A percentile compares a stretch with the other conserved stretches of the same genome.
Conservation (phyloP, 2,888 invertebrate species). For the Lissocephala sabroskyi region DNA sequence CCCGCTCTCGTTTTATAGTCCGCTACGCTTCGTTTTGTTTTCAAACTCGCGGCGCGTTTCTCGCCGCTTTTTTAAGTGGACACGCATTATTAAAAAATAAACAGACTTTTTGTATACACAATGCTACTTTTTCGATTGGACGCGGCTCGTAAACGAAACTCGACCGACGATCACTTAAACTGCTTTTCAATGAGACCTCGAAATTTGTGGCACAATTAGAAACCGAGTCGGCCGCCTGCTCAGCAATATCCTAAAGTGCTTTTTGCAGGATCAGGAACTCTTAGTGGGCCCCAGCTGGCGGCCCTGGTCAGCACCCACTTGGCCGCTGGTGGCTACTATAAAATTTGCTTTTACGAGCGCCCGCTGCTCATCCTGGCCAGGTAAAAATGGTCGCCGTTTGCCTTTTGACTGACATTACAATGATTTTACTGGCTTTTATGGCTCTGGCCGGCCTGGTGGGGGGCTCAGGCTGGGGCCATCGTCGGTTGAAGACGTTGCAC, state of each 20-base stretch:
- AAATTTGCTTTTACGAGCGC: slow-evolving; percentile 55
- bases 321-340: slow-evolving; percentile 35
- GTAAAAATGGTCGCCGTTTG: slow-evolving; percentile 25
- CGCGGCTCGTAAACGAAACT: too few relatives aligned
- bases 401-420: slow-evolving; percentile 54
- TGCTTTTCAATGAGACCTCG: slow-evolving; percentile 31
- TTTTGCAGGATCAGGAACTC: slow-evolving; percentile 8
- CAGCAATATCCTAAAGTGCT: background rate
- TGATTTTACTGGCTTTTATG: slow-evolving; percentile 61
- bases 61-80: slow-evolving; percentile 44
- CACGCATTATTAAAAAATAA: slow-evolving; percentile 66
- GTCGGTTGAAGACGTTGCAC: slow-evolving; percentile 33
- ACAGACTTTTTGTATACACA: slow-evolving; percentile 46
- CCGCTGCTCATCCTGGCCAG: slow-evolving; percentile 29
- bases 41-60: background rate
- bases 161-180: slow-evolving; percentile 38
- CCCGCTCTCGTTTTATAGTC: slow-evolving; percentile 38
- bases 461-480: background rate
- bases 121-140: slow-evolving; percentile 54
- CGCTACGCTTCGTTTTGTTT: slow-evolving; percentile 34
- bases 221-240: slow-evolving; percentile 33
- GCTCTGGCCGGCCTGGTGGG: too few relatives aligned
- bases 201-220: slow-evolving; percentile 43
- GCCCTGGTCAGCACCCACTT: background rate
- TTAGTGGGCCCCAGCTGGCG: background rate